A percentile compares a stretch with the other conserved stretches of the same genome.
Conservation (phyloP, 2,113 vertebrate genomes). For the Pelobates fuscus region DNA sequence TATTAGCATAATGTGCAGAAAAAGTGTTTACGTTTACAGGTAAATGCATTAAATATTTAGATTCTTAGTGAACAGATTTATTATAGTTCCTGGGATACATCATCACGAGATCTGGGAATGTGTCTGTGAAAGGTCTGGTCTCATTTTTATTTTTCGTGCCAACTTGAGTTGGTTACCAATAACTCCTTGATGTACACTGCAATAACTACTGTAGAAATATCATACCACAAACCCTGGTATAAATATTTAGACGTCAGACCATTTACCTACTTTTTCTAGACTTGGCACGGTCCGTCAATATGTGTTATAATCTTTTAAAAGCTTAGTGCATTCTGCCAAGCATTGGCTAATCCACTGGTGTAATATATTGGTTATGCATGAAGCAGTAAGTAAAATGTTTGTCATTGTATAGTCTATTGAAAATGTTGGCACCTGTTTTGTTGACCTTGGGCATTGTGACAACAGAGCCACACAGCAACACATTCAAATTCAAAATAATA, state of each 20-base stretch:
- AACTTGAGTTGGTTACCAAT: background rate
- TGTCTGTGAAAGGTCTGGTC: background rate
- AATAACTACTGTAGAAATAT: background rate
- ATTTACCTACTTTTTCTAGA: background rate
- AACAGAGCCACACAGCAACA: background rate
- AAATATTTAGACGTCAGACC: background rate
- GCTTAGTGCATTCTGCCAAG: background rate
- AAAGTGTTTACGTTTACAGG: too few relatives aligned
- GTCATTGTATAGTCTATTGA: background rate
- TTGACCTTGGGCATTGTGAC: conserved; percentile 20
- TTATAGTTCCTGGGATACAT: background rate
- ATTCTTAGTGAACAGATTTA: background rate
- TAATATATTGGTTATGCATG: background rate
- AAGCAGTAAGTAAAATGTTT: background rate
- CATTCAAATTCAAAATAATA: background rate
- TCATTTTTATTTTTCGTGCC: background rate
- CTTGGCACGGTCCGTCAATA: background rate
- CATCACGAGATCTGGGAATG: background rate
- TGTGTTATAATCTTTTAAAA: background rate
- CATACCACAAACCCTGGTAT: background rate
- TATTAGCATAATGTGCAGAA: too few relatives aligned
- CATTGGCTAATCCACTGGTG: background rate
- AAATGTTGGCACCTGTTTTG: background rate
- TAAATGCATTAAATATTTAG: background rate
- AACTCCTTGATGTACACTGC: background rate